Evolutionary conservation across 2,797 vertebrate species (phyloP).

Genomic region (Gephyroberyx darwinii): DNA sequence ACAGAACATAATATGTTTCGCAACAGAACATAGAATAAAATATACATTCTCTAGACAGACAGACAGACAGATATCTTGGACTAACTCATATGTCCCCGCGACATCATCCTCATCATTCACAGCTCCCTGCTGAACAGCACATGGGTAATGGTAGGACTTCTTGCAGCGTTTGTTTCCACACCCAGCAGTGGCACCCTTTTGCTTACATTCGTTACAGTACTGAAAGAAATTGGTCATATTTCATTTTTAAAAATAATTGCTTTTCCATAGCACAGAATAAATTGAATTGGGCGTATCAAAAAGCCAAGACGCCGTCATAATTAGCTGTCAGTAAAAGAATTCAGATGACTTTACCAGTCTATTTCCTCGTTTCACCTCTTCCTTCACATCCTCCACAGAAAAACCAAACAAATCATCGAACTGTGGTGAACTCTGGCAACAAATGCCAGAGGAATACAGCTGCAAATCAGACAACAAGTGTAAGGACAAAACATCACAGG

Average conservation of each 20-base stretch:
- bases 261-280: too few relatives aligned
- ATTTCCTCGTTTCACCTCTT: conserved; percentile 65
- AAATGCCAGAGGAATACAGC: conserved; percentile 76
- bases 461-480: conserved; percentile 40
- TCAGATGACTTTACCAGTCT: conserved; percentile 64
- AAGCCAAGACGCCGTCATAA: background rate
- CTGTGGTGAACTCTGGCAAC: conserved; percentile 49
- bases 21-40: too few relatives aligned
- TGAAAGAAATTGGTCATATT: conserved; percentile 41
- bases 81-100: conserved; percentile 59
- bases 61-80: conserved; percentile 5
- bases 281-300: too few relatives aligned
- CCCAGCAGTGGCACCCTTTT: conserved; percentile 77
- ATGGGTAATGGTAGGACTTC: conserved; percentile 81
- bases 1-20: background rate
- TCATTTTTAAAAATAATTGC: too few relatives aligned
- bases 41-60: background rate
- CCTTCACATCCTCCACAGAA: conserved; percentile 54
- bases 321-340: background rate
- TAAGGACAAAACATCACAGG: background rate
- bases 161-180: conserved; percentile 75
- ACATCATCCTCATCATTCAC: background rate
- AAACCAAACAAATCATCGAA: conserved; percentile 79
- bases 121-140: conserved; percentile 61
- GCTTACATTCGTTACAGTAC: conserved; percentile 66